Conservation (phyloP, 1,140 invertebrate species). For the Saccostrea echinata region DNA sequence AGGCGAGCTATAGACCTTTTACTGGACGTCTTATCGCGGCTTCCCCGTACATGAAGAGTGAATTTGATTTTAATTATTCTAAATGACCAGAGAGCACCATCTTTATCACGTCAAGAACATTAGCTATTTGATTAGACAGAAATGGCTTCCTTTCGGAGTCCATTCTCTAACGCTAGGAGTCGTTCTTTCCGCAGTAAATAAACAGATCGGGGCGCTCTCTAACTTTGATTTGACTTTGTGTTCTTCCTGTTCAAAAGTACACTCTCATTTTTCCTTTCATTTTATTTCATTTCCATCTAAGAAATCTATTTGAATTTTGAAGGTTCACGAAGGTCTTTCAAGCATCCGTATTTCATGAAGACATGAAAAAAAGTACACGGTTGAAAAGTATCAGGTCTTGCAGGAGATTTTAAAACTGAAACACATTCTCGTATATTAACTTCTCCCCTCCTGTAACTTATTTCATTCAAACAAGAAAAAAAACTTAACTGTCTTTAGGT, state of each 20-base stretch:
- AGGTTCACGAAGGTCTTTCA: too few species aligned
- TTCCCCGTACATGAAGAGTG: not conserved
- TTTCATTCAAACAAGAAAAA: too few species aligned
- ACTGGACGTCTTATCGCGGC: not conserved
- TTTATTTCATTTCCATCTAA: not conserved
- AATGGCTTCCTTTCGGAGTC: slow-evolving; percentile 11
- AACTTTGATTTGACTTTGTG: not conserved
- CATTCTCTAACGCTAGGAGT: not conserved
- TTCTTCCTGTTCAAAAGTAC: not conserved
- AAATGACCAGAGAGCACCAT: not conserved
- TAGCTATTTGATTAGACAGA: not conserved
- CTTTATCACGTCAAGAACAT: not conserved
- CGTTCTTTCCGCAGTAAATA: not conserved
- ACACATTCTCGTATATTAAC: too few species aligned
- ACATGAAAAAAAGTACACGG: too few species aligned
- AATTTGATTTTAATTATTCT: slow-evolving; percentile 21
- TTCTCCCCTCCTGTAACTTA: too few species aligned
- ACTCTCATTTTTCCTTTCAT: not conserved
- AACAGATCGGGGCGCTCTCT: not conserved
- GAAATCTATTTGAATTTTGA: not conserved
- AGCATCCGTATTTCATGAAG: too few species aligned
- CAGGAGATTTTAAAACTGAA: too few species aligned
- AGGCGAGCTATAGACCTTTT: not conserved
- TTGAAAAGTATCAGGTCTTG: too few species aligned
- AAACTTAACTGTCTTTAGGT: too few species aligned